Conservation (phyloP, 1,140 invertebrate genomes). For the Hypsibius dujardini region DNA sequence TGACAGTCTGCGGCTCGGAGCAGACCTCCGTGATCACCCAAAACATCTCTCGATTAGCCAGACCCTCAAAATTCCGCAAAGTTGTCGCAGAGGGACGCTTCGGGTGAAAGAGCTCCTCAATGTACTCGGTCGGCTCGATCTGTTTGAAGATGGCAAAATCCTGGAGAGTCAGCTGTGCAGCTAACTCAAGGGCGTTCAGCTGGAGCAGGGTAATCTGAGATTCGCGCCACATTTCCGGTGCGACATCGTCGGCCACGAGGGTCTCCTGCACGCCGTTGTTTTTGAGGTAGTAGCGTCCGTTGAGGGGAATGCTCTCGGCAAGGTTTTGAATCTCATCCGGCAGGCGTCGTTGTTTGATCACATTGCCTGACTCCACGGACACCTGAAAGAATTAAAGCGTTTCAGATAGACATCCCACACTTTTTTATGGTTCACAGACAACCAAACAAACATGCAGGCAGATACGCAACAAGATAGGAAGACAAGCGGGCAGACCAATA, state of each 20-base stretch:
- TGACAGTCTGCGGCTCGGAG: constrained; percentile 70
- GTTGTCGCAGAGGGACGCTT: constrained; percentile 66
- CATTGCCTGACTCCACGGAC: constrained; percentile 27
- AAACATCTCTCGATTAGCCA: constrained; percentile 98
- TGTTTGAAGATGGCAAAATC: constrained; percentile 89
- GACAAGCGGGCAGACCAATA: too few species aligned
- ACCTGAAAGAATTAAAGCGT: too few species aligned
- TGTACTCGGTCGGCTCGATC: constrained; percentile 94
- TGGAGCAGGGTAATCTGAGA: constrained; percentile 79
- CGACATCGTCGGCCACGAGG: constrained; percentile 82
- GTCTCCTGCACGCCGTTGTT: constrained; percentile 82
- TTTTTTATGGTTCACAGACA: too few species aligned
- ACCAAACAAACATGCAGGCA: too few species aligned
- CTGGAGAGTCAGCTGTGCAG: constrained; percentile 79
- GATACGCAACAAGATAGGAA: too few species aligned
- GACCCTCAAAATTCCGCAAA: constrained; percentile 74
- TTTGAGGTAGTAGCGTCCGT: constrained; percentile 72
- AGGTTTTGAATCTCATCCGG: constrained; percentile 86
- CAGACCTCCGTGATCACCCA: constrained; percentile 98
- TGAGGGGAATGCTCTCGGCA: constrained; percentile 68
- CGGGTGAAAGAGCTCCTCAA: constrained; percentile 83
- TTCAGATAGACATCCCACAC: too few species aligned
- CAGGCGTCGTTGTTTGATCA: constrained; percentile 83
- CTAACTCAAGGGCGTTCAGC: constrained; percentile 84
- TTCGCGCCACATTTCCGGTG: constrained; percentile 72